Evolutionary conservation across 30 jellyfish, hydroid and myxozoan species (phyloP), one percentile per base, ranked within the genome.

Genomic region (Cassiopea xamachana): DNA sequence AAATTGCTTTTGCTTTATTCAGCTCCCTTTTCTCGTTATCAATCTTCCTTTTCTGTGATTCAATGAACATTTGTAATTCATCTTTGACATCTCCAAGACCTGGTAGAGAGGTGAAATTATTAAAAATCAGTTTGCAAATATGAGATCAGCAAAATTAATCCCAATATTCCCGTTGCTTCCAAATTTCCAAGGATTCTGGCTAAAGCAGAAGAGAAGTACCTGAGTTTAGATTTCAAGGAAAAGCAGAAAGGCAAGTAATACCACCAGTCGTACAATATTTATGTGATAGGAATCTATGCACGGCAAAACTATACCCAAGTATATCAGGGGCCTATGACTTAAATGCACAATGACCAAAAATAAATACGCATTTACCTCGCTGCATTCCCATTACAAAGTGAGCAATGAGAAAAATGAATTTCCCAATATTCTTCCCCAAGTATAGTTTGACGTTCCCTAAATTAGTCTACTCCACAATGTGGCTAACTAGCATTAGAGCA

Each of bases 11-110:
- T 46, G 86, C 84, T 39, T 78, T 87, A 19, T 55, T 69, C 18
- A 87, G 80, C 16, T 87, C 94, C 15, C 80, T 87, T 78, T 87
- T 87, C 48, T 87, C 94, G 46, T 46, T 46, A 55, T 87, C 87
- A 16, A 87, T 17, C 73, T 77, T 87, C 80, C 79, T 81, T 68
- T 87, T 87, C 55, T 87, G 94, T 5, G 86, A 87, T 17, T 73
- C 94, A 75, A 87, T 87, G n/a, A 87, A 87, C 89, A 76, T 87
- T 58, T 87, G 89, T 72, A 87, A 59, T 46, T 87, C 94, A 76
- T 87, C 94, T 47, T 87, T 77, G 9, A 87, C 94, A 77, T 68
- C 86, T 16, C 55, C 75, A 27, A 87, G 87, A 14, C 88, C 93
- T 86, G 43, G 27, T 10, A 85, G 1, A 46, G 49, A 8, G 17